Evolutionary conservation across 2,888 invertebrate species (phyloP).

Genomic region (Anarsia innoxiella): DNA sequence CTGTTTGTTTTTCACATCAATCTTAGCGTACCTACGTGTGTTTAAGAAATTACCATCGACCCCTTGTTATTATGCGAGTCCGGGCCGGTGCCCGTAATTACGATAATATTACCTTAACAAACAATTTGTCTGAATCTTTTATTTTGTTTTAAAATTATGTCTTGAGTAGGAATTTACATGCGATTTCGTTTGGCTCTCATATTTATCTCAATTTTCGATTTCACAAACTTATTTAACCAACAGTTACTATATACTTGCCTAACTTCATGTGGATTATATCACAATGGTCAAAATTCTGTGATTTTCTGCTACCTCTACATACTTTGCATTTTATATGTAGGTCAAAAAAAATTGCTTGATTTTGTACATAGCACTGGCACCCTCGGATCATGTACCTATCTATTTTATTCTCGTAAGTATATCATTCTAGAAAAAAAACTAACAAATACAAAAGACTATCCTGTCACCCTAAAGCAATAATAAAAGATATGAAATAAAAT

Average conservation of each 20-base stretch:
- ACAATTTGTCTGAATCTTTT: conserved; percentile 41
- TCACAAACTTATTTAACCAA: no score
- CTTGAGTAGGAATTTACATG: no score
- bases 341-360: not conserved
- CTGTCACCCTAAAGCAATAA: conserved; percentile 31
- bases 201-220: no score
- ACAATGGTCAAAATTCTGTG: no score
- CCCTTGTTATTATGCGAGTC: conserved; percentile 20
- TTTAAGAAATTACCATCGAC: conserved; percentile 36
- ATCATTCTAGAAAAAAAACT: not conserved
- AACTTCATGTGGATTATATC: no score
- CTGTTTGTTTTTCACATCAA: conserved; percentile 45
- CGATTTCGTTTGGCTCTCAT: no score
- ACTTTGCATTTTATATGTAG: not conserved
- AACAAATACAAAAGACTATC: not conserved
- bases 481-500: conserved; percentile 34
- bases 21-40: conserved; percentile 28
- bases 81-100: conserved; percentile 38
- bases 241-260: no score
- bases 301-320: no score
- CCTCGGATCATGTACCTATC: not conserved
- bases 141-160: conserved; percentile 19
- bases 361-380: no score
- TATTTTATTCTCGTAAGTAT: not conserved
- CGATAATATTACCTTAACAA: conserved; percentile 49